A percentile compares a stretch with the other conserved stretches of the same genome.
Evolutionary conservation across 2,888 invertebrate species (phyloP).

Genomic region (Sesia bembeciformis): DNA sequence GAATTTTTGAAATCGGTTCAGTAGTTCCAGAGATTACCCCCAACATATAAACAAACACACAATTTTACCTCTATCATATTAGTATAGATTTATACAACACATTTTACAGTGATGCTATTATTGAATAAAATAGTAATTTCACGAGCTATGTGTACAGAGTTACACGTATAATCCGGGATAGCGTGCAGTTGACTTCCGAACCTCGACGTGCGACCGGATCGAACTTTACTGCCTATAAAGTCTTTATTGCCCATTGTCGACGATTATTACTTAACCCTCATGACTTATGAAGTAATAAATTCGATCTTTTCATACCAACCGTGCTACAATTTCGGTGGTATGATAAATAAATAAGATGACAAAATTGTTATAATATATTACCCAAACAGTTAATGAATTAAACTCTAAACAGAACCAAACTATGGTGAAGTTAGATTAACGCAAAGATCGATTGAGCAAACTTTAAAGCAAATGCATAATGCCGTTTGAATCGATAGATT

Average conservation of each 20-base stretch:
- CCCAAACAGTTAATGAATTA: too few species aligned
- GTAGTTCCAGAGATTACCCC: too few species aligned
- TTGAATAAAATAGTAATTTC: conserved; percentile 23
- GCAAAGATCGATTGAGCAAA: not conserved
- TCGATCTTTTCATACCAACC: conserved; percentile 56
- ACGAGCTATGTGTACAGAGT: conserved; percentile 23
- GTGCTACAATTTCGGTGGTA: conserved; percentile 19
- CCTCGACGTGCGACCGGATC: conserved; percentile 53
- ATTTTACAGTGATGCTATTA: conserved; percentile 14
- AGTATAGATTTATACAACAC: too few species aligned
- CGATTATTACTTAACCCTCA: conserved; percentile 72
- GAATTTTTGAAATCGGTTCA: too few species aligned
- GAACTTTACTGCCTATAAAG: conserved; percentile 71
- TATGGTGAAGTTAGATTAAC: not conserved
- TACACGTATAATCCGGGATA: conserved; percentile 19
- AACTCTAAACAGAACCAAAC: too few species aligned
- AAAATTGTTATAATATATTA: too few species aligned
- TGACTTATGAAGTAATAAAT: conserved; percentile 73
- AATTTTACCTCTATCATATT: too few species aligned
- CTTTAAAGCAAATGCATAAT: conserved; percentile 12
- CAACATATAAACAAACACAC: too few species aligned
- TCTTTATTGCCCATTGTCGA: conserved; percentile 72
- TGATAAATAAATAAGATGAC: not conserved
- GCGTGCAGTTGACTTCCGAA: conserved; percentile 46
- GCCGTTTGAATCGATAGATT: conserved; percentile 40